Evolutionary conservation across 1,140 invertebrate genomes (phyloP).

Genomic region (Micrasema minimum): DNA sequence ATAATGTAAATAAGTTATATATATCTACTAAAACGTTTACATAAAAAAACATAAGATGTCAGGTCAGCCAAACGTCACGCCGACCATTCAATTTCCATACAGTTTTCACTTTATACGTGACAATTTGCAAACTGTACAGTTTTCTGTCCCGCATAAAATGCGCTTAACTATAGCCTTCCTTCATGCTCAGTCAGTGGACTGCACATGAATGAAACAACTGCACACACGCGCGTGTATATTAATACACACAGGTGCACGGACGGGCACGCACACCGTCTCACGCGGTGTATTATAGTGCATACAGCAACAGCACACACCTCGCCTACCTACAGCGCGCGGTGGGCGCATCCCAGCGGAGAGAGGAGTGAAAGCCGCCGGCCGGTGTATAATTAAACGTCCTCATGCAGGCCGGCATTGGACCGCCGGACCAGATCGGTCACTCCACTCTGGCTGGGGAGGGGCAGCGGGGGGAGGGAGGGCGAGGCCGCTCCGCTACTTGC

Average conservation of each 20-base stretch:
- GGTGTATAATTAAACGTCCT: constrained; percentile 50
- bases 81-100: too few species aligned
- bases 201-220: too few species aligned
- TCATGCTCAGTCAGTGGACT: too few species aligned
- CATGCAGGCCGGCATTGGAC: constrained; percentile 48
- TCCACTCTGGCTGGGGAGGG: constrained; percentile 18
- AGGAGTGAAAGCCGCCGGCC: constrained; percentile 42
- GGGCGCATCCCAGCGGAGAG: constrained; percentile 28
- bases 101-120: too few species aligned
- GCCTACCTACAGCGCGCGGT: constrained; percentile 2
- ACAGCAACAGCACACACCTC: background rate
- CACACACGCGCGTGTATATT: too few species aligned
- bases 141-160: too few species aligned
- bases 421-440: constrained; percentile 41
- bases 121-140: too few species aligned
- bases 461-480: constrained; percentile 7
- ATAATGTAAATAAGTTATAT: too few species aligned
- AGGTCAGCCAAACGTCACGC: too few species aligned
- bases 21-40: too few species aligned
- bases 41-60: too few species aligned
- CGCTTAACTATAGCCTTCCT: background rate
- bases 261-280: background rate
- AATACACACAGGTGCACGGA: background rate
- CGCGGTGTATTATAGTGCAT: background rate
- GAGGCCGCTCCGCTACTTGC: background rate